Conservation (phyloP, 2,888 invertebrate species). For the Spilarctia lutea region DNA sequence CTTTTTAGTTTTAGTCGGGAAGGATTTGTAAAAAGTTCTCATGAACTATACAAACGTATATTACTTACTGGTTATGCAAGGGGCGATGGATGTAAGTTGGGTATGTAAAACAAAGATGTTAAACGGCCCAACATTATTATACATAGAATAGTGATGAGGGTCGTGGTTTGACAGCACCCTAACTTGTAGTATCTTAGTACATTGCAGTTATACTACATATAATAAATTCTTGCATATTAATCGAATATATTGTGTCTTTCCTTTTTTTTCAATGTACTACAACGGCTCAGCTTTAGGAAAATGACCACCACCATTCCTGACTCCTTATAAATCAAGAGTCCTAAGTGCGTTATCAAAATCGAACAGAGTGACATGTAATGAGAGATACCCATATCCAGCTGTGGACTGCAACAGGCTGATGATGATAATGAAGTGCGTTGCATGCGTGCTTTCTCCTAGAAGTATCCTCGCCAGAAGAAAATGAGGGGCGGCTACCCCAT, state of each 20-base stretch:
- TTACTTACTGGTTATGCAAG: background rate
- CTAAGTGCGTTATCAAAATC: too few relatives aligned
- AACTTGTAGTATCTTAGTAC: background rate
- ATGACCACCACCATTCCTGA: too few relatives aligned
- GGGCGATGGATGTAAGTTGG: background rate
- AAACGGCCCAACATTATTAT: slow-evolving; percentile 8
- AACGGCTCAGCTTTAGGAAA: background rate
- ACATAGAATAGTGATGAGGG: slow-evolving; percentile 13
- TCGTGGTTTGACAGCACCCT: slow-evolving; percentile 11
- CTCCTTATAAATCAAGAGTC: too few relatives aligned
- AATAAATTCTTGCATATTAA: background rate
- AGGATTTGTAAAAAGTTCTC: background rate
- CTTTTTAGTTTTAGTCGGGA: too few relatives aligned
- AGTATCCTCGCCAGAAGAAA: too few relatives aligned
- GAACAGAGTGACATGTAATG: too few relatives aligned
- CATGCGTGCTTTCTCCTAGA: too few relatives aligned
- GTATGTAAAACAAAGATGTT: slow-evolving; percentile 4
- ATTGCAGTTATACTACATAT: background rate
- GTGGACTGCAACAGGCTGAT: too few relatives aligned
- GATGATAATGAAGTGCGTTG: too few relatives aligned
- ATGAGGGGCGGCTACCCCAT: too few relatives aligned
- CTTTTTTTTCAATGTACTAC: background rate
- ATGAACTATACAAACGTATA: background rate
- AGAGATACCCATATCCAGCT: too few relatives aligned
- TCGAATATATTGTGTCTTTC: background rate